Conservation (phyloP, 2,113 vertebrate genomes). For the Oncorhynchus clarkii region DNA sequence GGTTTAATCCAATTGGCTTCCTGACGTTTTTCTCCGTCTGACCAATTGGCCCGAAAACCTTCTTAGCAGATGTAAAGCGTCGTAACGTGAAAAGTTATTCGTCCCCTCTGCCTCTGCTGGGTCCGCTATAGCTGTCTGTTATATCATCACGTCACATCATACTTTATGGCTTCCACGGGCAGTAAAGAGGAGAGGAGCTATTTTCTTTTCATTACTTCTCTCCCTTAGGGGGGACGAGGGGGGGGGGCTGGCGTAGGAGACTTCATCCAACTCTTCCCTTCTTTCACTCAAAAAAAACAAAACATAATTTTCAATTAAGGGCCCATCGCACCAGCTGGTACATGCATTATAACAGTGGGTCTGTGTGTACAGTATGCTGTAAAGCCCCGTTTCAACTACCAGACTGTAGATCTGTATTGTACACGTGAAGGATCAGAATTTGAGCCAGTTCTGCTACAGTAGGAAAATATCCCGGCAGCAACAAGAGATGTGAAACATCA, state of each 20-base stretch:
- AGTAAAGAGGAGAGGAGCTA: slow-evolving; percentile 84
- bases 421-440: slow-evolving; percentile 4
- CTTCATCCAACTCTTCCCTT: slow-evolving; percentile 79
- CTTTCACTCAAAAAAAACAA: slow-evolving; percentile 61
- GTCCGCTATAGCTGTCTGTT: slow-evolving; percentile 60
- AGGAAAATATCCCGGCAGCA: too few species aligned
- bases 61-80: slow-evolving; percentile 74
- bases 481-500: too few species aligned
- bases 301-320: slow-evolving; percentile 93
- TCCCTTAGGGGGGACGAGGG: slow-evolving; percentile 69
- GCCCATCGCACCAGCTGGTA: slow-evolving; percentile 87
- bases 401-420: slow-evolving; percentile 82
- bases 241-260: slow-evolving; percentile 74
- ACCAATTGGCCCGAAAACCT: slow-evolving; percentile 45
- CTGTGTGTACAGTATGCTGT: not conserved
- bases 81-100: slow-evolving; percentile 85
- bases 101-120: slow-evolving; percentile 55
- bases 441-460: too few species aligned
- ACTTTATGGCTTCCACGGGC: slow-evolving; percentile 86
- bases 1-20: slow-evolving; percentile 74
- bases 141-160: slow-evolving; percentile 80
- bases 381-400: slow-evolving; percentile 3
- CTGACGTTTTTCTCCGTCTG: slow-evolving; percentile 7
- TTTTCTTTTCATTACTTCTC: slow-evolving; percentile 96
- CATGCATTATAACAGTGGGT: slow-evolving; percentile 72